Conservation (phyloP, 2,888 invertebrate genomes). For the Thymelicus lineola region DNA sequence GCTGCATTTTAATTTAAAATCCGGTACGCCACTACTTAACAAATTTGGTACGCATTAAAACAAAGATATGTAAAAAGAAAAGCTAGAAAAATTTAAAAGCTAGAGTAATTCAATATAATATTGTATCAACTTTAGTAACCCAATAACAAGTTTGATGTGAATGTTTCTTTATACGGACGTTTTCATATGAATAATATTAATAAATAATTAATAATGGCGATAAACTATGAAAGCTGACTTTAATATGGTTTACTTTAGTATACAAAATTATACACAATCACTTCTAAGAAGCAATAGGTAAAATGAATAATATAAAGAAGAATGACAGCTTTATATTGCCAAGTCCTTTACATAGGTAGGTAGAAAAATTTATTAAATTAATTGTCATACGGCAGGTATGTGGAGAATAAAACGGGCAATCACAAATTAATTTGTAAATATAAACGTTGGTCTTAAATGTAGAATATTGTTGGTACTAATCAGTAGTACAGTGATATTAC, state of each 20-base stretch:
- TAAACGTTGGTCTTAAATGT: not conserved
- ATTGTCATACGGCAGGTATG: not conserved
- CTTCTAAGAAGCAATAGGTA: constrained; percentile 19
- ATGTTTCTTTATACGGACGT: not conserved
- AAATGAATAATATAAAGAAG: not conserved
- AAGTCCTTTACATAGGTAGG: constrained; percentile 12
- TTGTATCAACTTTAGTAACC: not conserved
- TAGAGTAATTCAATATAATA: not conserved
- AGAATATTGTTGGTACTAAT: not conserved
- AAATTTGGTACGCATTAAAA: too few species aligned
- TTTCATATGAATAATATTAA: not conserved
- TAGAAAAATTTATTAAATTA: constrained; percentile 26
- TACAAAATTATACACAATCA: constrained; percentile 1
- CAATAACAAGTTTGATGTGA: not conserved
- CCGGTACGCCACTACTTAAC: too few species aligned
- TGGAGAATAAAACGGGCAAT: not conserved
- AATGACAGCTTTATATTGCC: constrained; percentile 11
- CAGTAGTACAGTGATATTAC: not conserved
- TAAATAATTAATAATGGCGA: not conserved
- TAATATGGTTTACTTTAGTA: not conserved
- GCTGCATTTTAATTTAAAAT: too few species aligned
- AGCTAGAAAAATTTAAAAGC: too few species aligned
- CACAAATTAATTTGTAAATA: not conserved
- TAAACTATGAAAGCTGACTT: not conserved
- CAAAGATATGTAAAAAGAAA: too few species aligned